These are phyloP conservation scores for Anolis apletophallus DNA, from an alignment of 2,797 vertebrate genomes.

Conservation along the genomic window DNA sequence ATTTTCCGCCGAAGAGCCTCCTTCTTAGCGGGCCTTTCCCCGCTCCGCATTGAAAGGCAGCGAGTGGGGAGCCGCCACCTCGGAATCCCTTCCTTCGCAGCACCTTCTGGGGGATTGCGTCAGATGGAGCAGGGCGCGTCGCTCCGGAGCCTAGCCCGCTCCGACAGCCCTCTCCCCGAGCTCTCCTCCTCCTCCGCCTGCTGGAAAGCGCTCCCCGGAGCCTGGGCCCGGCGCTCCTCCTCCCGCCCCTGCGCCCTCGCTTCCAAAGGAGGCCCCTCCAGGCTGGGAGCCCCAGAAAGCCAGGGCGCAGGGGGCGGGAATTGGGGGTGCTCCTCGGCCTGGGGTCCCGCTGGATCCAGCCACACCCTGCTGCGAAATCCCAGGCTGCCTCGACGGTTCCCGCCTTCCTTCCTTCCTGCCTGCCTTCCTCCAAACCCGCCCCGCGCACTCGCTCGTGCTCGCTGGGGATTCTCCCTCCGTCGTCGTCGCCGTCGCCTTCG, in stretches of 20 bases:
- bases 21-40: slow-evolving; percentile 51
- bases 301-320: too few relatives aligned
- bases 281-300: too few relatives aligned
- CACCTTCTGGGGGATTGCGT: slow-evolving; percentile 83
- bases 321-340: too few relatives aligned
- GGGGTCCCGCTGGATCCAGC: too few relatives aligned
- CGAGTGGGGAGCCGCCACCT: slow-evolving; percentile 67
- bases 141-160: slow-evolving; percentile 71
- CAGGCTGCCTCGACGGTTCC: too few relatives aligned
- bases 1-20: slow-evolving; percentile 67
- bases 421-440: too few relatives aligned
- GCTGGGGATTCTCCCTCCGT: slow-evolving; percentile 58
- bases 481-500: not conserved
- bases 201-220: not conserved
- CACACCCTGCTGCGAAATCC: slow-evolving; percentile 8
- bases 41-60: slow-evolving; percentile 82
- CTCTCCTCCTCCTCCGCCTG: not conserved
- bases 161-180: not conserved
- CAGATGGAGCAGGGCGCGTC: too few relatives aligned
- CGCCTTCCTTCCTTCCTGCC: too few relatives aligned
- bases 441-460: not conserved
- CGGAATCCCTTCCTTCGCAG: slow-evolving; percentile 83
- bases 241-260: slow-evolving; percentile 29
- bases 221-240: slow-evolving; percentile 43
- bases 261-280: not conserved